Percentiles rank a stretch among this genome's conserved stretches.
Evolutionary conservation across 1,140 invertebrate genomes (phyloP).

Genomic region (Orchestia grillus): DNA sequence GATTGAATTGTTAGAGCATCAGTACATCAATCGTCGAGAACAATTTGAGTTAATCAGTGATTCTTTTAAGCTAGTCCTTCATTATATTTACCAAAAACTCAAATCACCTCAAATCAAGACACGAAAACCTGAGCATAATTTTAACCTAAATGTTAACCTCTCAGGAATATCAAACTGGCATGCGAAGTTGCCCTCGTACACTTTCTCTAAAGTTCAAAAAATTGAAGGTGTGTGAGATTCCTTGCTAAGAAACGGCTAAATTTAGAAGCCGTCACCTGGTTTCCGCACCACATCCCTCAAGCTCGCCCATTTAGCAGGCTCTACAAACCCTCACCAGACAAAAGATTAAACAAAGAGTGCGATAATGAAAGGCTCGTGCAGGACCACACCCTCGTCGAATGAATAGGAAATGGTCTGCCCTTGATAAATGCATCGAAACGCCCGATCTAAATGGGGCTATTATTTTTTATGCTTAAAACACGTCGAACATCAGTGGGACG

Average conservation of each 20-base stretch:
- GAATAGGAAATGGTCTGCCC: neutral
- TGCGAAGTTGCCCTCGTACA: too few relatives aligned
- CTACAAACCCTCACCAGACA: neutral
- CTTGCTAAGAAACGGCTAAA: neutral
- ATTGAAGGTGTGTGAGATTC: too few relatives aligned
- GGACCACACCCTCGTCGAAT: slow-evolving; percentile 9
- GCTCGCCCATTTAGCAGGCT: neutral
- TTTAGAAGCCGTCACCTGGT: neutral
- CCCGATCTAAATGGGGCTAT: neutral
- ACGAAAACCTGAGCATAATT: too few relatives aligned
- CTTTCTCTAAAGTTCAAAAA: too few relatives aligned
- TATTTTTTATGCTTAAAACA: slow-evolving; percentile 11
- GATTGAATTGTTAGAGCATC: too few relatives aligned
- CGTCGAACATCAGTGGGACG: neutral
- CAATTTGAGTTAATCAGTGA: too few relatives aligned
- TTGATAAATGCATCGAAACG: neutral
- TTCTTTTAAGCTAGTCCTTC: too few relatives aligned
- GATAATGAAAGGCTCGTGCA: neutral
- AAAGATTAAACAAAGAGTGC: slow-evolving; percentile 1
- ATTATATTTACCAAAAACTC: too few relatives aligned
- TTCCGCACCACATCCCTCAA: neutral
- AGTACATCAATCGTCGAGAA: too few relatives aligned
- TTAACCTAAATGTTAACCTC: too few relatives aligned
- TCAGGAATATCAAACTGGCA: too few relatives aligned
- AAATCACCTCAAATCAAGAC: too few relatives aligned